Conservation (phyloP, 1,140 invertebrate species). For the Pseudomyrmex concolor region DNA sequence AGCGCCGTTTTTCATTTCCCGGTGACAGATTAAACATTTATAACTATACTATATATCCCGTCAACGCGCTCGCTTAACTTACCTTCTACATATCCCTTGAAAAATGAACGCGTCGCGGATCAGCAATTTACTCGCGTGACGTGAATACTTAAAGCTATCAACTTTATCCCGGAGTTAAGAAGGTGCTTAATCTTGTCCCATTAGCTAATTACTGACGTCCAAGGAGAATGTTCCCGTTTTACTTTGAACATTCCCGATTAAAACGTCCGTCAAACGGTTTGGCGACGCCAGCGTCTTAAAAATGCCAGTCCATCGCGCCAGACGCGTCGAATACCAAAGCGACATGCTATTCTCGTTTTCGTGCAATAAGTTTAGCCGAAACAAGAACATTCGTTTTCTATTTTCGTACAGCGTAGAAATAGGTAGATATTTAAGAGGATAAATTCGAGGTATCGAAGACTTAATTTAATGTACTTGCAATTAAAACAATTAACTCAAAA, state of each 20-base stretch:
- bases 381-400: background rate
- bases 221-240: conserved; percentile 52
- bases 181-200: conserved; percentile 54
- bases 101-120: background rate
- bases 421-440: background rate
- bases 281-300: conserved; percentile 23
- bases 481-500: too few relatives aligned
- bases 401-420: background rate
- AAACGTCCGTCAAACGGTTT: conserved; percentile 34
- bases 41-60: background rate
- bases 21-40: background rate
- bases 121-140: conserved; percentile 34
- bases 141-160: conserved; percentile 54
- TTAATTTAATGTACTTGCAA: background rate
- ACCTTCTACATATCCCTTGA: background rate
- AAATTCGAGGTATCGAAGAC: background rate
- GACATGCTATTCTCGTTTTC: background rate
- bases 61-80: background rate
- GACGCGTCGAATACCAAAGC: conserved; percentile 32
- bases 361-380: background rate
- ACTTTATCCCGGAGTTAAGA: conserved; percentile 22
- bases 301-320: conserved; percentile 22
- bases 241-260: conserved; percentile 60
- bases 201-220: conserved; percentile 60
- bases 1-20: background rate